These are phyloP conservation scores for Spinus olivaceus DNA, from an alignment of 2,797 vertebrate species.

Conservation along the genomic window DNA sequence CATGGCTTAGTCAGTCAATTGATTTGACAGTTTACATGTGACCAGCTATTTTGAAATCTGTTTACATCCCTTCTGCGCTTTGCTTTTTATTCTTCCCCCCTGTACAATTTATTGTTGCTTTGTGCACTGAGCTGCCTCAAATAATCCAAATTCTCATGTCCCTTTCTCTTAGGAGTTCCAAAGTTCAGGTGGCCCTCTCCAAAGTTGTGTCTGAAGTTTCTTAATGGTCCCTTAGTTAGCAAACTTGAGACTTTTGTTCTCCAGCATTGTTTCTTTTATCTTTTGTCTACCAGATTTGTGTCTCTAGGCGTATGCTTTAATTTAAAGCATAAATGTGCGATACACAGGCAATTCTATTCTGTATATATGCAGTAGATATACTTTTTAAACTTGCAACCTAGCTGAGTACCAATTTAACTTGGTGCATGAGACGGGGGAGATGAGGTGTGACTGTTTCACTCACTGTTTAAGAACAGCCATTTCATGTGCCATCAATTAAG, in stretches of 20 bases:
- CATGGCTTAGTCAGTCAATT: background rate
- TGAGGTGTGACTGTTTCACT: background rate
- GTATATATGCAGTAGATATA: background rate
- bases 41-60: background rate
- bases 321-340: background rate
- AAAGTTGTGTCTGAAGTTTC: background rate
- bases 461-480: background rate
- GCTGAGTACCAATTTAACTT: background rate
- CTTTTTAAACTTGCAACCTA: background rate
- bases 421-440: background rate
- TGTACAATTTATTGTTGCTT: fast-evolving
- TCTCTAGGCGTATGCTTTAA: background rate
- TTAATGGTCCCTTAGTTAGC: background rate
- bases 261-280: background rate
- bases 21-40: background rate
- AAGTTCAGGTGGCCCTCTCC: background rate
- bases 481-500: background rate
- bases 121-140: background rate
- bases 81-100: background rate
- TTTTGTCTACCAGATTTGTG: background rate
- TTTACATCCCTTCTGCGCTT: background rate
- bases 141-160: background rate
- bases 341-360: background rate
- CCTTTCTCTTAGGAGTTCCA: background rate
- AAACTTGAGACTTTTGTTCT: background rate